Evolutionary conservation across 2,113 vertebrate genomes (phyloP), one percentile per base, ranked within the genome.

Genomic region (Athene cunicularia): DNA sequence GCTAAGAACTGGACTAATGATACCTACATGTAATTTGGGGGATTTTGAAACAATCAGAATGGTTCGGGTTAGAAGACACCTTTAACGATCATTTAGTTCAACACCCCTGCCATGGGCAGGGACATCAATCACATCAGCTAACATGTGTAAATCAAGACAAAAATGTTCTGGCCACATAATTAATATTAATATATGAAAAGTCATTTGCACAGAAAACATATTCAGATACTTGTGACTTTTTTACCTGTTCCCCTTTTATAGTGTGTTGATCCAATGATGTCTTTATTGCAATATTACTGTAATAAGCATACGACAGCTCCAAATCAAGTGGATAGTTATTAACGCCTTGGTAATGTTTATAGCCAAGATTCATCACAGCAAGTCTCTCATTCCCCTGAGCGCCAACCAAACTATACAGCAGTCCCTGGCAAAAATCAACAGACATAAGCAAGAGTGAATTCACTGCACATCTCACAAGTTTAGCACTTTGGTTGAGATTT

Each of bases 281-380:
- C 96, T 99, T 99, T 18, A 92, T 96, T 30, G 98, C 99, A 20
- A 98, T 97, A 68, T 99, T 99, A 94, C 98, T 98, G 45, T 99
- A 99, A 97, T 99, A 99, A 82, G 98, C 98, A 24, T 99, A 99
- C 0, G 99, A 98, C 64, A 99, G 50, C 67, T 99, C 99, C 93
- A 98, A 96, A 96, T 99, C 98, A 89, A 98, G 93, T 3, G 98
- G 98, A 80, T 99, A 99, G 49, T 97, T 98, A 80, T 99, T 99
- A 63, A 99, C 92, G 49, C 99, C 99, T 91, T 99, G 98, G 82
- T 98, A 97, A 97, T 99, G 99, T 95, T 99, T 99, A 96, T 99
- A 99, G 52, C 99, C 99, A 76, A 99, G 98, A 94, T 99, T 99
- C 98, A 99, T 98, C 81, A 99, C 98, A 74, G 99, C 98, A 49